A percentile compares a stretch with the other conserved stretches of the same genome.
Conservation (phyloP, 2,113 vertebrate species). For the Chloropsis hardwickii region DNA sequence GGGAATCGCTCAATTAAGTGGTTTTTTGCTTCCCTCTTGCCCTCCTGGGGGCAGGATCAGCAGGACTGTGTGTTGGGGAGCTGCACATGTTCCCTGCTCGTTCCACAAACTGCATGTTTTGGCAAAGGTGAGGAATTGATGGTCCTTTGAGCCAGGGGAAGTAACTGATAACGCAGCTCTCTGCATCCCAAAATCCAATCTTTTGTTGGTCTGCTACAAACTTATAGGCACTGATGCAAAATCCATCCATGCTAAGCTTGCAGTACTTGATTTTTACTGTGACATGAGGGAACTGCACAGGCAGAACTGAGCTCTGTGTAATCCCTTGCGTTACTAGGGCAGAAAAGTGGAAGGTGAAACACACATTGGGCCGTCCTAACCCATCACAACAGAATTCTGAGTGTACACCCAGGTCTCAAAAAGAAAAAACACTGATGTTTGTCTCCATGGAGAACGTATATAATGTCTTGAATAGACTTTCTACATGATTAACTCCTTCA, state of each 20-base stretch:
- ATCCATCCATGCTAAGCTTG: not conserved
- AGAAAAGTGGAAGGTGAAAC: not conserved
- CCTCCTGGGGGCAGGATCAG: not conserved
- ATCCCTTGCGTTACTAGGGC: not conserved
- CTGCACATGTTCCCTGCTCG: not conserved
- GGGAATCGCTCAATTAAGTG: too few relatives aligned
- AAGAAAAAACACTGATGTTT: not conserved
- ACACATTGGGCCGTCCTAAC: not conserved
- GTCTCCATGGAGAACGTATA: not conserved
- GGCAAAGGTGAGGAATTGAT: not conserved
- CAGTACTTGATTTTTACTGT: not conserved
- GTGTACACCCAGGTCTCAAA: not conserved
- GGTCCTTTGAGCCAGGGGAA: not conserved
- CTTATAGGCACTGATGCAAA: not conserved
- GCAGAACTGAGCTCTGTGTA: not conserved
- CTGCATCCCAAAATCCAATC: not conserved
- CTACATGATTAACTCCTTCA: not conserved
- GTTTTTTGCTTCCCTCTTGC: not conserved
- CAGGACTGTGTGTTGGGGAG: not conserved
- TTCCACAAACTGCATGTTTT: rapidly evolving
- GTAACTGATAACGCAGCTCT: not conserved
- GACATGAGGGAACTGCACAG: not conserved
- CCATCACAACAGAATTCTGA: not conserved
- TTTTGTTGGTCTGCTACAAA: not conserved
- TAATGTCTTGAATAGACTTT: not conserved